Conservation (phyloP, 1,140 invertebrate genomes). For the Gerris buenoi region DNA sequence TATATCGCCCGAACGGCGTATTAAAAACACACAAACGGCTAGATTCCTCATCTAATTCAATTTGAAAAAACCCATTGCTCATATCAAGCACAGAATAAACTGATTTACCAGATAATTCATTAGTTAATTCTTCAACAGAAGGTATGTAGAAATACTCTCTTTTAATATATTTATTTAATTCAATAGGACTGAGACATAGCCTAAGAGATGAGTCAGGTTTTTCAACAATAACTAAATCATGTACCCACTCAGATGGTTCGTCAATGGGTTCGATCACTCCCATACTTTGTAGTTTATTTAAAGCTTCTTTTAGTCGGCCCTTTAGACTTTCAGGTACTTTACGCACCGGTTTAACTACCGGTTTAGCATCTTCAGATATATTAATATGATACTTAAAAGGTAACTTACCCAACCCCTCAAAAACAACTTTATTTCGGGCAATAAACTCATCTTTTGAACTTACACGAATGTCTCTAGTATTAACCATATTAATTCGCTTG, state of each 20-base stretch:
- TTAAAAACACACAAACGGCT: conserved; percentile 7
- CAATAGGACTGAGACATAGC: conserved; percentile 29
- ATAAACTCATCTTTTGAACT: neutral
- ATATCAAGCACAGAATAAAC: conserved; percentile 7
- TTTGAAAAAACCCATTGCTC: conserved; percentile 4
- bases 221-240: conserved; percentile 27
- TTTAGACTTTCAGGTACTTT: conserved; percentile 19
- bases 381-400: conserved; percentile 6
- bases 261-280: conserved; percentile 25
- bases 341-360: conserved; percentile 17
- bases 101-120: conserved; percentile 7
- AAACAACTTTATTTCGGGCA: conserved; percentile 8
- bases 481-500: neutral
- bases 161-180: conserved; percentile 22
- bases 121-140: conserved; percentile 5
- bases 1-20: conserved; percentile 3
- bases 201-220: conserved; percentile 28
- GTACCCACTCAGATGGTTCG: conserved; percentile 28
- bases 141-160: conserved; percentile 12
- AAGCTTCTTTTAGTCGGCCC: conserved; percentile 22
- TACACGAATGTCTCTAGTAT: neutral
- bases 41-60: neutral
- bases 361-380: conserved; percentile 6
- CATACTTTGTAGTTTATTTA: conserved; percentile 20
- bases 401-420: conserved; percentile 7